Base-by-base conservation (phyloP, 1,140 invertebrate genomes). In the Megalonaias nervosa region DNA sequence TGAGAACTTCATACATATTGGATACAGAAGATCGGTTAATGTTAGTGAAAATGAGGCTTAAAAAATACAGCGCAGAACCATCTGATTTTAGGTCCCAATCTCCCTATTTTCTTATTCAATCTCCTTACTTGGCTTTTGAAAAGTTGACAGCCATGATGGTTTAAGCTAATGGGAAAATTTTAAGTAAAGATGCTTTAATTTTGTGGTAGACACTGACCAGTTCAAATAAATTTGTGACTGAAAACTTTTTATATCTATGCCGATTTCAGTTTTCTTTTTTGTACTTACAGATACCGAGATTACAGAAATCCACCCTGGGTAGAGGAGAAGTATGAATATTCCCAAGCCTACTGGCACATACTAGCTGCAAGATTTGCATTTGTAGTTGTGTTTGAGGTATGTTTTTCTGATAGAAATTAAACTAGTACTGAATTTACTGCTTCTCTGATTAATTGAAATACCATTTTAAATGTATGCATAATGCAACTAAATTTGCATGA, bases 341-440 rank as follows among this genome's bases (percentile, higher is more conserved):
- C 95, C 75, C 94, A 95, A 0, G 94, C 96, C 82, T 97, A 97
- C 87, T 98, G 97, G 97, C 97, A 98, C 86, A 95, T 98, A 17
- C 96, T 98, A 90, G 96, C 97, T 1, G 97, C 97, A 0, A 92
- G 97, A 81, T 91, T 98, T 14, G 96, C 96, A 0, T 98, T 98
- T 86, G 96, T 98, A 11, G 95, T 97, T 1, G 94, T 97, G 5
- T 98, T 98, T 92, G 97, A 99, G 93, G 97, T 98, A 90, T 80
- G 84, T 11, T 48, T 48, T 48, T 48, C 6, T 6, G 38, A 48
- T 48, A 48, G 38, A 48, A 48, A 48, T 48, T 75, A n/a, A 65
- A n/a, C 55, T 19, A 57, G 26, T 38, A 48, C 14, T 12, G n/a
- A n/a, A 38, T 15, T n/a, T 68, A 16, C 14, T 12, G 14, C 16